Conservation (phyloP, 1,140 invertebrate genomes). For the Heliconius congener region DNA sequence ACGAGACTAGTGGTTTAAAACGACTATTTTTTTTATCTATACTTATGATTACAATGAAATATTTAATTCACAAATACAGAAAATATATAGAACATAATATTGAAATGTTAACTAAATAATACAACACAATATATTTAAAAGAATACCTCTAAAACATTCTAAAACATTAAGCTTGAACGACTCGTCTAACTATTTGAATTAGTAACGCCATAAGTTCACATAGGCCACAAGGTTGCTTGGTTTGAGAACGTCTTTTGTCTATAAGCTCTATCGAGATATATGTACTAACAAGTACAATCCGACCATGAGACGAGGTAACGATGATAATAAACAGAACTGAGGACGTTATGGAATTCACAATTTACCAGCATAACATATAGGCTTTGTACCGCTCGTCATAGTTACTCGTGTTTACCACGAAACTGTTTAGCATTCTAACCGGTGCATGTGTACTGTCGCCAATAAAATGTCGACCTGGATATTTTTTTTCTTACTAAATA, state of each 20-base stretch:
- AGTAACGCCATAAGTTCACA: slow-evolving; percentile 62
- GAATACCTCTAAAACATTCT: slow-evolving; percentile 24
- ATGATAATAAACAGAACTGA: slow-evolving; percentile 12
- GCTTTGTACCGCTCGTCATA: slow-evolving; percentile 52
- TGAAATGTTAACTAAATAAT: background rate
- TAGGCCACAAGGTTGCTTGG: slow-evolving; percentile 50
- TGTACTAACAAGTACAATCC: slow-evolving; percentile 58
- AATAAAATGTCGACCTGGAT: slow-evolving; percentile 73
- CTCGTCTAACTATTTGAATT: slow-evolving; percentile 57
- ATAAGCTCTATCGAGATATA: slow-evolving; percentile 50
- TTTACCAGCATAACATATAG: slow-evolving; percentile 47
- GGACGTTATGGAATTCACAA: slow-evolving; percentile 33
- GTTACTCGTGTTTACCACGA: slow-evolving; percentile 68
- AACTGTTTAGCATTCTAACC: slow-evolving; percentile 77
- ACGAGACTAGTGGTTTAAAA: slow-evolving; percentile 53
- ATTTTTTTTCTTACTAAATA: slow-evolving; percentile 66
- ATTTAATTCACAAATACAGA: background rate
- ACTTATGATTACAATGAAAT: too few species aligned
- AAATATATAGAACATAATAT: background rate
- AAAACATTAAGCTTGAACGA: slow-evolving; percentile 41
- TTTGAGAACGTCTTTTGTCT: slow-evolving; percentile 69
- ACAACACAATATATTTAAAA: background rate
- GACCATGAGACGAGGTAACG: slow-evolving; percentile 43
- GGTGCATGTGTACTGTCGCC: slow-evolving; percentile 65
- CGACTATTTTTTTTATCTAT: background rate